A percentile compares a stretch with the other conserved stretches of the same genome.
These are phyloP conservation scores for Solen grandis DNA, from an alignment of 1,140 invertebrate species.

Conservation along the genomic window DNA sequence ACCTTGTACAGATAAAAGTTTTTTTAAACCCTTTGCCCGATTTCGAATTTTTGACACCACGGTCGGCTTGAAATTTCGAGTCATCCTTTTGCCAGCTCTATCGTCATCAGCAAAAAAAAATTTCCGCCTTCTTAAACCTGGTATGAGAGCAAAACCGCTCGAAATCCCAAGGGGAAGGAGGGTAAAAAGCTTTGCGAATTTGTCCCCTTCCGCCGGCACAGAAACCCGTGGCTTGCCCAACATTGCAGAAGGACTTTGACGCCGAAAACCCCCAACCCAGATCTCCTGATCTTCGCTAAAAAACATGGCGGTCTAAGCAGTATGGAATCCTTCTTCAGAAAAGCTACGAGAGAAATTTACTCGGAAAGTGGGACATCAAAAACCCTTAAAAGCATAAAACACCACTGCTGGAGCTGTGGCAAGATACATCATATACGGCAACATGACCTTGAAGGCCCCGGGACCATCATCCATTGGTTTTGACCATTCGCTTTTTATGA, in stretches of 20 bases:
- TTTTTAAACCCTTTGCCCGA: conserved; percentile 35
- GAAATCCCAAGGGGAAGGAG: conserved; percentile 16
- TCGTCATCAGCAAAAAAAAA: conserved; percentile 46
- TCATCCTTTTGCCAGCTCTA: conserved; percentile 34
- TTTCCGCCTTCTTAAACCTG: conserved; percentile 38
- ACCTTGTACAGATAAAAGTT: conserved; percentile 42
- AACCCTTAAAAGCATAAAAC: conserved; percentile 37
- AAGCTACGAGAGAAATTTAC: conserved; percentile 37
- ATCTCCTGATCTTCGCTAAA: conserved; percentile 19
- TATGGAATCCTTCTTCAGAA: conserved; percentile 49
- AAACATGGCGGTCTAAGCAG: conserved; percentile 18
- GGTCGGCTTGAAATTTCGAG: conserved; percentile 34
- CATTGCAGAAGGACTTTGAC: conserved; percentile 26
- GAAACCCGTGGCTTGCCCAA: conserved; percentile 6
- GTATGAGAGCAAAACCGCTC: conserved; percentile 37
- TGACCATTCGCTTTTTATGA: background rate
- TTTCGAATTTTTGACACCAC: conserved; percentile 43
- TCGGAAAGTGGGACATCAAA: background rate
- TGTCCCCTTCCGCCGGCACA: conserved; percentile 33
- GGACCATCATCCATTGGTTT: conserved; percentile 21
- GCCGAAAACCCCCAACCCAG: conserved; percentile 14
- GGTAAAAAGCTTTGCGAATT: conserved; percentile 36
- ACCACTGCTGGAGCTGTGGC: conserved; percentile 47
- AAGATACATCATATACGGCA: conserved; percentile 43
- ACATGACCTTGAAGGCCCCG: conserved; percentile 9